A percentile compares a stretch with the other conserved stretches of the same genome.
Conservation (phyloP, 1,140 invertebrate genomes). For the Drosophila bipectinata region DNA sequence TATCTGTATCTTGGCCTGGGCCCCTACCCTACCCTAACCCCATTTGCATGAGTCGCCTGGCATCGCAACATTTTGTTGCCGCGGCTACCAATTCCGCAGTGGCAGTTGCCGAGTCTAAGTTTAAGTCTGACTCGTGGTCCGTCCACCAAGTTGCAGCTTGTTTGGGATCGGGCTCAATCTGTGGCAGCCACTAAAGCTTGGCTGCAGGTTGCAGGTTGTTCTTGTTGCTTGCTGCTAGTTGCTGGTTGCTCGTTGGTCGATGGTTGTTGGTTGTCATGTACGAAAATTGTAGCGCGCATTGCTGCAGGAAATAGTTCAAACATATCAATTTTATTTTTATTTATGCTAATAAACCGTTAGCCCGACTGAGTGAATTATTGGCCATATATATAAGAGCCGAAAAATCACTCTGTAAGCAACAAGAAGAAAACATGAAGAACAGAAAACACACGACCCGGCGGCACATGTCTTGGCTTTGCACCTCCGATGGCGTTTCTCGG, state of each 20-base stretch:
- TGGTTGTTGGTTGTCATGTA: slow-evolving; percentile 79
- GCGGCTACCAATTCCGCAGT: slow-evolving; percentile 75
- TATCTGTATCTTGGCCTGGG: slow-evolving; percentile 14
- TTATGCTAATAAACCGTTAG: slow-evolving; percentile 81
- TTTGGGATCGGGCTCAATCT: slow-evolving; percentile 45
- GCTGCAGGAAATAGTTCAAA: slow-evolving; percentile 82
- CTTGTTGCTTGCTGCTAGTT: slow-evolving; percentile 65
- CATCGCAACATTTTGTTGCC: slow-evolving; percentile 79
- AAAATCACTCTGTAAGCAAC: slow-evolving; percentile 10
- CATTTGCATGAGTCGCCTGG: slow-evolving; percentile 77
- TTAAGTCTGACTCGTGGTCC: slow-evolving; percentile 24
- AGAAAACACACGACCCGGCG: slow-evolving; percentile 59
- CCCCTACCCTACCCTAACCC: slow-evolving; percentile 55
- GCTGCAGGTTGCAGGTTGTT: slow-evolving; percentile 67
- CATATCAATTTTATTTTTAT: slow-evolving; percentile 83
- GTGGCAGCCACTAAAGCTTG: slow-evolving; percentile 42
- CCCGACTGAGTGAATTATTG: slow-evolving; percentile 75
- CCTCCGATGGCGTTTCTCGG: slow-evolving; percentile 19
- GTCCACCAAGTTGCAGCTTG: slow-evolving; percentile 63
- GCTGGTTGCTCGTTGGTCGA: slow-evolving; percentile 48
- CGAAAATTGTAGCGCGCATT: slow-evolving; percentile 81
- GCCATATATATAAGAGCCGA: slow-evolving; percentile 51
- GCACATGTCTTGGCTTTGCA: slow-evolving; percentile 41
- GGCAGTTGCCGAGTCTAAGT: slow-evolving; percentile 28
- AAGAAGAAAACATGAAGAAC: slow-evolving; percentile 35